Percentiles rank a stretch among this genome's conserved stretches.
Evolutionary conservation across 2,888 invertebrate species (phyloP).

Genomic region (Lymantria monacha): DNA sequence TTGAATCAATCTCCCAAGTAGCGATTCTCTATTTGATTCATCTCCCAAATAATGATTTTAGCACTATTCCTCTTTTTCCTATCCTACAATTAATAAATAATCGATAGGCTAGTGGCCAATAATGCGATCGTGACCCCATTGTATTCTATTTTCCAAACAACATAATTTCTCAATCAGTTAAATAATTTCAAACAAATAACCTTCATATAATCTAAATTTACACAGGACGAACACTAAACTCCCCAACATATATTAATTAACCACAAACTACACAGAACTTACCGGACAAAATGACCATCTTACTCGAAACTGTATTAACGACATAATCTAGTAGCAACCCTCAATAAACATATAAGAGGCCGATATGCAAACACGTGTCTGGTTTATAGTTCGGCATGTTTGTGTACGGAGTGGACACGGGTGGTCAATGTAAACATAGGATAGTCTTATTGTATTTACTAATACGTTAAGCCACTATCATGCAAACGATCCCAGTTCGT

Average conservation of each 20-base stretch:
- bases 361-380: slow-evolving; percentile 42
- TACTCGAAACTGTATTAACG: slow-evolving; percentile 27
- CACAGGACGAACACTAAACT: too few relatives aligned
- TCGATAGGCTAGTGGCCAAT: too few relatives aligned
- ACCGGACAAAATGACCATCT: slow-evolving; percentile 25
- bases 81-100: too few relatives aligned
- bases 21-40: too few relatives aligned
- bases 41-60: too few relatives aligned
- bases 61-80: too few relatives aligned
- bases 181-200: not conserved
- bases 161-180: slow-evolving; percentile 18
- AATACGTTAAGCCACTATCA: slow-evolving; percentile 10
- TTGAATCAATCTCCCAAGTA: too few relatives aligned
- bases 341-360: slow-evolving; percentile 44
- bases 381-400: slow-evolving; percentile 20
- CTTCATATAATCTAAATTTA: too few relatives aligned
- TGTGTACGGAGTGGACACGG: slow-evolving; percentile 30
- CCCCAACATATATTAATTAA: not conserved
- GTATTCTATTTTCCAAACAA: slow-evolving; percentile 17
- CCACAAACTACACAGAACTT: slow-evolving; percentile 6
- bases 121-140: too few relatives aligned
- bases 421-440: slow-evolving; percentile 32
- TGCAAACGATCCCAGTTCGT: too few relatives aligned
- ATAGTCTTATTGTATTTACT: slow-evolving; percentile 14
- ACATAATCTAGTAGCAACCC: slow-evolving; percentile 34